Base-by-base conservation (phyloP, 2,797 vertebrate genomes). In the Diglossa cyanea region DNA sequence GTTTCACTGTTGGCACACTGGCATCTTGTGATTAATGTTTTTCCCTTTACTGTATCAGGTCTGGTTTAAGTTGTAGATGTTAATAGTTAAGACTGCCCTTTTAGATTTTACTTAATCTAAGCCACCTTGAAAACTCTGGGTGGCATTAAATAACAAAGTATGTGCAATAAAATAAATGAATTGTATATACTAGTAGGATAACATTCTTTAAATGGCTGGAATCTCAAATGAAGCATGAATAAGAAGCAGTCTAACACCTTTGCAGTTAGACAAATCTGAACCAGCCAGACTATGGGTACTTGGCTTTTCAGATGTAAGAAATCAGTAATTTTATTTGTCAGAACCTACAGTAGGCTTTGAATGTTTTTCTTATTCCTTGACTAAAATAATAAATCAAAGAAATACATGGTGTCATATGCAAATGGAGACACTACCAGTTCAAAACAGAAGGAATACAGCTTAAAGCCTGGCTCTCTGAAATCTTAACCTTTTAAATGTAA, bases 201-300 rank as follows among this genome's bases (percentile, higher is more conserved):
- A 62, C 68, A 81, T 86, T 87, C 75, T 89, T 91, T 55, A 80
- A 86, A 91, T 25, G 25, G 35, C 60, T 95, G 60, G 73, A 90
- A 95, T 88, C 82, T 76, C 66, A 96, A 95, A 86, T 84, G 75
- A 94, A 84, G 58, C 51, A 33, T 70, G 53, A 88, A 83, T 66
- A 96, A 88, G 48, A 35, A 91, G n/a, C 33, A 88, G 60, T n/a
- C 48, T 48, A 83, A 78, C 76, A 88, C 73, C 80, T 90, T 53
- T 35, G 26, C 37, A 82, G 48, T 76, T 54, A 74, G 78, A 82
- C 37, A 80, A 91, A 85, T 88, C 61, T 70, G 68, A 95, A 88
- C 44, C 26, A 57, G 78, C 7, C 65, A 86, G 12, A 55, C 24
- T n/a, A 24, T 4, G 20, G 25, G 47, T 48, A 84, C 73, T 93